Percentiles rank a stretch among this genome's conserved stretches.
phyloP scores from a whole-genome alignment of 2,113 vertebrate species.

The Uria lomvia region DNA sequence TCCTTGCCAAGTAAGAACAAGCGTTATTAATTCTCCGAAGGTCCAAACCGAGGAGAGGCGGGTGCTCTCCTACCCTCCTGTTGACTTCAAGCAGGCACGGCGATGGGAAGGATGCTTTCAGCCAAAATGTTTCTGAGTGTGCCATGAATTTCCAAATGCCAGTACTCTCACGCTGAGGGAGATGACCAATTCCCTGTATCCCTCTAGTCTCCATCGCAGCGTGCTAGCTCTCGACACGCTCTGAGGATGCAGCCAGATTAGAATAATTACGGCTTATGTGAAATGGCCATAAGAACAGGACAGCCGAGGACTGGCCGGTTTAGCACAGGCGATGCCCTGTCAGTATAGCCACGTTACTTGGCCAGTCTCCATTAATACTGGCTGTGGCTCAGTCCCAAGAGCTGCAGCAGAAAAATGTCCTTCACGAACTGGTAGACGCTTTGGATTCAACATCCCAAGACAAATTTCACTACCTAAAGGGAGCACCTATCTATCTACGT shows the following conservation, averaged over 20 bases:
- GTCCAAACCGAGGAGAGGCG: not conserved
- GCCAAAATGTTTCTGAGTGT: not conserved
- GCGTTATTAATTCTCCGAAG: not conserved
- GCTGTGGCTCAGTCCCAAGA: not conserved
- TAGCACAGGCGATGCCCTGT: not conserved
- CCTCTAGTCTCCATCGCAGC: not conserved
- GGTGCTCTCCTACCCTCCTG: fast-evolving
- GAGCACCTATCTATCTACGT: not conserved
- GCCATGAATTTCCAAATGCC: not conserved
- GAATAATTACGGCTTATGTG: not conserved
- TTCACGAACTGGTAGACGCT: not conserved
- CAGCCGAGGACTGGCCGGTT: fast-evolving
- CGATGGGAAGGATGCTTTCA: not conserved
- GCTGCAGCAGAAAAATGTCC: not conserved
- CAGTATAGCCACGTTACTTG: not conserved
- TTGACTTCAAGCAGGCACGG: not conserved
- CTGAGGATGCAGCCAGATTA: not conserved
- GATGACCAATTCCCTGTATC: not conserved
- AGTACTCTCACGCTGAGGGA: not conserved
- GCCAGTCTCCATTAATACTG: not conserved
- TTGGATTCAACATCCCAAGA: not conserved
- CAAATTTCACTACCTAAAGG: not conserved
- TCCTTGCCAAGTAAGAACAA: not conserved
- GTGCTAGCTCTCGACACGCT: not conserved
- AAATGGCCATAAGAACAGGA: not conserved